Conservation (phyloP, 2,888 invertebrate genomes). For the Epistrophe eligans region DNA sequence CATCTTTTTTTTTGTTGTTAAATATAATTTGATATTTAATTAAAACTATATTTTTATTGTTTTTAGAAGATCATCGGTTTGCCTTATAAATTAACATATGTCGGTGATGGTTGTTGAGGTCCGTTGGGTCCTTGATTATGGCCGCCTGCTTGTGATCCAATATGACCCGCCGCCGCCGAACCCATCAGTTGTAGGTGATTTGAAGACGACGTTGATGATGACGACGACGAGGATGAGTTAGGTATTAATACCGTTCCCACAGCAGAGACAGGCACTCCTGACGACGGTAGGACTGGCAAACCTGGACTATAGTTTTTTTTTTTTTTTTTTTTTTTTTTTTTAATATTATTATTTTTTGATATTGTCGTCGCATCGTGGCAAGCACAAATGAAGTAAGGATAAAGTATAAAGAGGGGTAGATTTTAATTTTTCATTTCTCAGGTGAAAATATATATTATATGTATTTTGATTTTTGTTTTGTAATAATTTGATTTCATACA, state of each 20-base stretch:
- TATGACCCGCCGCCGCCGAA: conserved; percentile 58
- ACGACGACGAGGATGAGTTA: conserved; percentile 82
- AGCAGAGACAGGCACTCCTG: conserved; percentile 81
- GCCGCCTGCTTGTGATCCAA: conserved; percentile 70
- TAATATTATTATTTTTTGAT: conserved; percentile 10
- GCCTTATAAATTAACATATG: conserved; percentile 93
- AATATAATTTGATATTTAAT: conserved; percentile 2
- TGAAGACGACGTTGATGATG: conserved; percentile 82
- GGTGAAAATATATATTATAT: conserved; percentile 52
- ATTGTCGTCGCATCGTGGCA: conserved; percentile 62
- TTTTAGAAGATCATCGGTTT: conserved; percentile 43
- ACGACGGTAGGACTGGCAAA: conserved; percentile 75
- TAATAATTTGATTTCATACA: conserved; percentile 39
- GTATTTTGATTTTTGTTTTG: conserved; percentile 53
- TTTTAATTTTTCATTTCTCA: conserved; percentile 67
- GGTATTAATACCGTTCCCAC: conserved; percentile 82
- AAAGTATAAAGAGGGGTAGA: conserved; percentile 75
- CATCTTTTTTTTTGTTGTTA: not conserved
- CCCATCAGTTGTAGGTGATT: conserved; percentile 81
- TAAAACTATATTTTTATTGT: not conserved
- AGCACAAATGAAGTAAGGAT: conserved; percentile 69
- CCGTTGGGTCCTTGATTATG: conserved; percentile 66
- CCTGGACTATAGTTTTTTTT: conserved; percentile 77
- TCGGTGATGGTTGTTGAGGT: conserved; percentile 87
- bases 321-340: conserved; percentile 27